Evolutionary conservation across 2,113 vertebrate species (phyloP), one percentile per base, ranked within the genome.

Genomic region (Silurus asotus): DNA sequence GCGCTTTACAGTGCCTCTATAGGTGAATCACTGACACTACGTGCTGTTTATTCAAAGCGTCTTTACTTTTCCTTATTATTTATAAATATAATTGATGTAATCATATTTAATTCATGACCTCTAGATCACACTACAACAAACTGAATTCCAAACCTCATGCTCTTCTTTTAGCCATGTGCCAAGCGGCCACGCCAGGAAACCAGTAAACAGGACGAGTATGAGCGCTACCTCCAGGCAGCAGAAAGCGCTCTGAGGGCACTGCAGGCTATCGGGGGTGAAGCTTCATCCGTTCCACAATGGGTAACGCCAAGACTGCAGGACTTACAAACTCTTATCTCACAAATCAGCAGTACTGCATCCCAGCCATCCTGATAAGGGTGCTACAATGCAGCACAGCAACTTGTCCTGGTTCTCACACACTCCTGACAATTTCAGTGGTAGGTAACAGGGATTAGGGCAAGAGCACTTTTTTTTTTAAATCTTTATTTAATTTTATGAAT

Each of bases 151-250:
- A 6, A 37, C 64, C 3, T 59, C n/a, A 17, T 58, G 15, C 14
- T 61, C 6, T 17, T 59, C 6, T 17, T 59, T 59, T 93, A 99
- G 98, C 96, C 97, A 0, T 91, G 88, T 79, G 91, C 93, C 9
- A 99, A 99, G 88, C 94, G 94, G 93, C 93, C 93, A 0, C 96
- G 97, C 13, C 94, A 91, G 0, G 94, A 94, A 55, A 84, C 84
- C 0, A 88, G 91, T 5, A 45, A 77, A 3, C 96, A 97, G 84
- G 95, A 96, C 48, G 95, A 97, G 88, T 97, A 93, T 59, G 92
- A 94, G 86, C 88, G 91, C 59, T 93, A 95, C 8, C 48, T 98
- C 69, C 94, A 94, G 74, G 92, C 86, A 0, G 96, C 96, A 23
- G 93, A 94, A 74, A 91, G 89, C 9, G 94, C 96, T 69, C 82